Base-by-base conservation (phyloP, 2,888 invertebrate species). In the Pristionchus japonicus region DNA sequence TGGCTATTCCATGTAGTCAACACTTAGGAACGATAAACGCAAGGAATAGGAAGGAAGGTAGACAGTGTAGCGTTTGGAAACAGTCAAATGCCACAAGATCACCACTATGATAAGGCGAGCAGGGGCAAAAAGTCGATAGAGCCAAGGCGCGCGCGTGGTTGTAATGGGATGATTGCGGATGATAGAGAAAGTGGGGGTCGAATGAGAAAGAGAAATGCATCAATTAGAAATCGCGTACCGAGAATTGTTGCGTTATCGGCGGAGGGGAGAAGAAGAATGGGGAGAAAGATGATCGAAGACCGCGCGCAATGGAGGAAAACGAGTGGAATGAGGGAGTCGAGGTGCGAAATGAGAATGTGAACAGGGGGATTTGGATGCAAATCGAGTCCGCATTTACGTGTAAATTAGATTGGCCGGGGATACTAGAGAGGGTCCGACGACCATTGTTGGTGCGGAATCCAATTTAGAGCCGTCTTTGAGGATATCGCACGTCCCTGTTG, bases 41-140 rank as follows among this genome's bases (percentile, higher is more conserved):
- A 57, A 20, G 61, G 67, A 67, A 3, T 3, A 34, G 17, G 67
- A 67, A 15, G 15, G 67, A 67, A 7, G 67, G 34, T n/a, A 9
- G 27, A 61, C 4, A 27, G 27, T 57, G 57, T 47, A 47, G 47
- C 47, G 47, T 9, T 47, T 47, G 47, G 57, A 15, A 4, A 64
- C 64, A 31, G 37, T 70, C 17, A 70, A 70, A 70, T 40, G 77
- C n/a, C 77, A 27, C 43, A 77, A 77, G 43, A 77, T 40, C 23
- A 23, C n/a, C 1, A 2, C 27, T n/a, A 23, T 74, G 43, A 77
- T 47, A 47, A 43, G 23, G 77, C 4, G 37, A 6, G 77, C 15
- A 47, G 15, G 77, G 40, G 43, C 77, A 77, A 77, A 77, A 77
- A 43, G 77, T 77, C 77, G 77, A 77, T 77, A 43, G 77, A n/a